phyloP scores from a whole-genome alignment of 2,888 invertebrate species.

The Amorpha juglandis region DNA sequence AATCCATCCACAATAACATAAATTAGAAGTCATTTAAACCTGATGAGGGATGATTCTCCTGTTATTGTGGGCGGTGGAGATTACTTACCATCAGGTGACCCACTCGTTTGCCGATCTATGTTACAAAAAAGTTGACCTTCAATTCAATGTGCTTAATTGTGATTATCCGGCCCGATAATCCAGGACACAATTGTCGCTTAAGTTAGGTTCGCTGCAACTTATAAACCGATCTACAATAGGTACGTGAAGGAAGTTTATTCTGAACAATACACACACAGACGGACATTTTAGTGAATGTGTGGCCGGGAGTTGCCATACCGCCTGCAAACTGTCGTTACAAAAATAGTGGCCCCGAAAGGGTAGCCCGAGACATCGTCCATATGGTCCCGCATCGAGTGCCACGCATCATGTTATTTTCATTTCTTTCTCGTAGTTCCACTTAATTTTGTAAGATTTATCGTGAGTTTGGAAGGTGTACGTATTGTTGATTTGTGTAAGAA shows the following conservation, averaged over 20 bases:
- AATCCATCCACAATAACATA: too few relatives aligned
- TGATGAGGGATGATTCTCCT: too few relatives aligned
- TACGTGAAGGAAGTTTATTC: background rate
- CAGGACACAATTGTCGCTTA: too few relatives aligned
- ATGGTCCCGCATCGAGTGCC: constrained; percentile 60
- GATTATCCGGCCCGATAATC: too few relatives aligned
- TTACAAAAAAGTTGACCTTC: too few relatives aligned
- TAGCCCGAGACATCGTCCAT: constrained; percentile 76
- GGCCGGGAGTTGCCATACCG: constrained; percentile 45
- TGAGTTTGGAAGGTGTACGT: background rate
- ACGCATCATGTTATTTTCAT: constrained; percentile 59
- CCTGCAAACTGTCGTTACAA: constrained; percentile 81
- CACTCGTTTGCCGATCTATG: too few relatives aligned
- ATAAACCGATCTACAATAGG: background rate
- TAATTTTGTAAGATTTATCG: constrained; percentile 36
- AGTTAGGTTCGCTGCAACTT: background rate
- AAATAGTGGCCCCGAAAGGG: constrained; percentile 83
- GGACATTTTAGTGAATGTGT: constrained; percentile 11
- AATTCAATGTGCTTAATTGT: too few relatives aligned
- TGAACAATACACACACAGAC: constrained; percentile 17
- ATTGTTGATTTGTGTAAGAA: background rate
- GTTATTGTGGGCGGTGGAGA: too few relatives aligned
- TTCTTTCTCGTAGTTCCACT: constrained; percentile 56
- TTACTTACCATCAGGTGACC: too few relatives aligned
- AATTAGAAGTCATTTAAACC: too few relatives aligned